Base-by-base conservation (phyloP, 2,888 invertebrate genomes). In the Piscicola geometra region DNA sequence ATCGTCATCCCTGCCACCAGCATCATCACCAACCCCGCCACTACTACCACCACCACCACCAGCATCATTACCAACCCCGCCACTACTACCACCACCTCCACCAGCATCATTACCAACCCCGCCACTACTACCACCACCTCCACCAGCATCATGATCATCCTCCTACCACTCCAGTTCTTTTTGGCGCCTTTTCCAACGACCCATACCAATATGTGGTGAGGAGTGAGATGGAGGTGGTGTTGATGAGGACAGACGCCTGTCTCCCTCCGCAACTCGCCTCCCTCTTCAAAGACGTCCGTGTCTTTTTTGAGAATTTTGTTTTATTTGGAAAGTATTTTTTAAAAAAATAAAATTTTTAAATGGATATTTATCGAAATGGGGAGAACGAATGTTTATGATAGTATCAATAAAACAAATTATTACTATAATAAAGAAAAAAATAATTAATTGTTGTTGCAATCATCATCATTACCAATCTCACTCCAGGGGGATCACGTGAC, bases 181-280 rank as follows among this genome's bases (percentile, higher is more conserved):
- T 93, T 90, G 91, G 91, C 28, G 88, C 93, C 75, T 93, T 93
- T 85, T 90, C 91, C 78, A 93, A 92, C 84, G 93, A 93, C 83
- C 89, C 90, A 78, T 90, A 90, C 79, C 89, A 90, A 5, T 89
- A 90, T 82, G 90, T 93, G 64, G 88, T 89, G 79, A 90, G 91
- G 82, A 88, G 89, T 73, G 93, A 93, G 79, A 92, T 93, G 83
- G 89, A 90, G 25, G 82, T 84, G 76, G 82, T 86, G 77, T 83
- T 88, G 15, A 83, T 86, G 77, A 86, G 86, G 25, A 86, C 86
- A 64, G 88, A 88, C 81, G 86, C 86, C 66, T 86, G 86, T 52
- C 83, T 87, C 71, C 86, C 87, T n/a, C 84, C 85, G 64, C 84
- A 86, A 32, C 82, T 88, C 36, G 84, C 86, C 33, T 83, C 84